A percentile compares a stretch with the other conserved stretches of the same genome.
Conservation (phyloP, 2,113 vertebrate genomes). For the Sorex fumeus region DNA sequence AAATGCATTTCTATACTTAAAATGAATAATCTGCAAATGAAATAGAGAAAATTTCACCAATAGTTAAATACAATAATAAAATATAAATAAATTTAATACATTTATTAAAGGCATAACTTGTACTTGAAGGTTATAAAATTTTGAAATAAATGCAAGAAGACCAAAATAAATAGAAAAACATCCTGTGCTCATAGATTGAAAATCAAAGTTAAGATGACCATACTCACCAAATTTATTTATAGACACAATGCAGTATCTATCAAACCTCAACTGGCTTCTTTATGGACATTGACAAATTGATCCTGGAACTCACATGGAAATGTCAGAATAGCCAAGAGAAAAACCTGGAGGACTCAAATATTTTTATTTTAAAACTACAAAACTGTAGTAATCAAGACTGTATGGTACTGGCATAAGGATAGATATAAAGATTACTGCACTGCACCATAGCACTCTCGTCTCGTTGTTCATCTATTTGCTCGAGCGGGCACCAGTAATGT, state of each 20-base stretch:
- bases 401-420: not conserved
- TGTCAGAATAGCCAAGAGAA: not conserved
- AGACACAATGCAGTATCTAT: not conserved
- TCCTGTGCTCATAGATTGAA: not conserved
- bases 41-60: constrained; percentile 41
- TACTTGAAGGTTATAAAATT: constrained; percentile 37
- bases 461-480: too few species aligned
- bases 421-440: not conserved
- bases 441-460: too few species aligned
- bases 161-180: constrained; percentile 37
- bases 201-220: not conserved
- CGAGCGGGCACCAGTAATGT: too few species aligned
- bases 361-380: constrained; percentile 36
- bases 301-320: constrained; percentile 51
- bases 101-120: constrained; percentile 36
- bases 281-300: constrained; percentile 20
- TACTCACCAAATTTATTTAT: not conserved
- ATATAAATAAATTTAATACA: constrained; percentile 53
- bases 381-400: not conserved
- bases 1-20: constrained; percentile 1
- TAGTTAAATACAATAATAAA: constrained; percentile 49
- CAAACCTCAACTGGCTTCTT: not conserved
- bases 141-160: constrained; percentile 44
- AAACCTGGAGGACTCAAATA: not conserved
- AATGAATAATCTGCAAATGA: constrained; percentile 49